Evolutionary conservation across 1,140 invertebrate species (phyloP).

Genomic region (Stenopsyche tienmushanensis): DNA sequence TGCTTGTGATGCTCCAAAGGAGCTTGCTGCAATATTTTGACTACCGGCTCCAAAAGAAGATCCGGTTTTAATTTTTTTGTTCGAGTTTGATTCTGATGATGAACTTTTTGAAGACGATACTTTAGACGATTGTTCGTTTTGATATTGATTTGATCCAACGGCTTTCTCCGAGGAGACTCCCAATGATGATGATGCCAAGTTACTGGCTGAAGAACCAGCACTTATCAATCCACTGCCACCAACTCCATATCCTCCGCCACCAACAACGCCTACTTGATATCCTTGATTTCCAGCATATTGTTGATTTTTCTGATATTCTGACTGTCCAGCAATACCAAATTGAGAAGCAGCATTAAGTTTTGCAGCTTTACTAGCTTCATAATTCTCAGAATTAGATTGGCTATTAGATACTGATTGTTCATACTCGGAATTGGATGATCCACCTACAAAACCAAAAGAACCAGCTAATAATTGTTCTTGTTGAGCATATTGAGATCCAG

Average conservation of each 20-base stretch:
- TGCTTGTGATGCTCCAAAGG: constrained; percentile 6
- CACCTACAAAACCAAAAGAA: neutral
- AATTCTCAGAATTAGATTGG: constrained; percentile 23
- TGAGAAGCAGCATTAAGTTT: constrained; percentile 9
- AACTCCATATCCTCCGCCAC: neutral
- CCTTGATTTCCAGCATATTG: constrained; percentile 7
- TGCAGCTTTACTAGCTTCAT: constrained; percentile 14
- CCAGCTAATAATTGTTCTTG: neutral
- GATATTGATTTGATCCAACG: neutral
- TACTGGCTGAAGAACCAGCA: constrained; percentile 9
- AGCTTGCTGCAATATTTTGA: constrained; percentile 1
- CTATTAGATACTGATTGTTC: constrained; percentile 33
- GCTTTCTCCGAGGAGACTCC: neutral
- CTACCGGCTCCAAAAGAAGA: constrained; percentile 10
- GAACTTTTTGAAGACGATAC: constrained; percentile 24
- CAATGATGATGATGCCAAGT: constrained; percentile 1
- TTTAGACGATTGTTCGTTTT: neutral
- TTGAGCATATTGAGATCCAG: constrained; percentile 14
- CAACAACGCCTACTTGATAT: too few relatives aligned
- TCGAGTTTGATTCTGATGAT: constrained; percentile 26
- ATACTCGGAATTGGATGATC: constrained; percentile 29
- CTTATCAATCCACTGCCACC: neutral
- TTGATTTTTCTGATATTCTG: neutral
- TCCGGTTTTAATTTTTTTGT: constrained; percentile 26
- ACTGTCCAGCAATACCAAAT: too few relatives aligned